phyloP scores from a whole-genome alignment of 2,797 vertebrate genomes.

The Amazona finschi region DNA sequence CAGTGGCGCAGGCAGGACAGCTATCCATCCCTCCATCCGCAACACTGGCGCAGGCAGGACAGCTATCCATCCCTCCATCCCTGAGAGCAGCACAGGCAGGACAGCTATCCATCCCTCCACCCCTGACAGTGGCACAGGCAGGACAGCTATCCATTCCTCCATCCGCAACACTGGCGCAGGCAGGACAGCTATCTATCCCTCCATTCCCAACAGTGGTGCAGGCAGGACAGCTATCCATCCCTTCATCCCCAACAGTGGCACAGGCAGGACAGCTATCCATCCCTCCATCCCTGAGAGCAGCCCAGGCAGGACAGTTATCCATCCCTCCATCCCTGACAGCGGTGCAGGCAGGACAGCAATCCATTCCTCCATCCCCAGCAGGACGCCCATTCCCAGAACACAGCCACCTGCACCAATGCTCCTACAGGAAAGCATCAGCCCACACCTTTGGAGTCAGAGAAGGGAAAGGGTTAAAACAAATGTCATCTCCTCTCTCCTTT shows the following conservation, averaged over 20 bases:
- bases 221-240: not conserved
- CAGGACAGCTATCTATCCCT: not conserved
- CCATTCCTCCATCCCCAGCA: not conserved
- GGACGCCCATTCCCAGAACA: not conserved
- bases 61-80: rapidly evolving
- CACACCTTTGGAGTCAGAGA: not conserved
- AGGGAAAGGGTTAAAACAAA: not conserved
- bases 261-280: not conserved
- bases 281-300: rapidly evolving
- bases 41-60: not conserved
- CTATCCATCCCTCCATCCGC: too few relatives aligned
- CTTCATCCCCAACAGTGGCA: too few relatives aligned
- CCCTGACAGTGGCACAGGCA: too few relatives aligned
- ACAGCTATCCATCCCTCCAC: too few relatives aligned
- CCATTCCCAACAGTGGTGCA: rapidly evolving
- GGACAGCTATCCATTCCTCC: too few relatives aligned
- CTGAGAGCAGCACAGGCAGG: too few relatives aligned
- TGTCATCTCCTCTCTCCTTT: constrained; percentile 3
- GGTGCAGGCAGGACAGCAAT: too few relatives aligned
- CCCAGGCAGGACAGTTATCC: not conserved
- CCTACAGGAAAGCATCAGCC: not conserved
- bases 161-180: not conserved
- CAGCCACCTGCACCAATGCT: rapidly evolving
- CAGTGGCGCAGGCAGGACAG: too few relatives aligned
- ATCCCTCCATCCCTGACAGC: too few relatives aligned